These are phyloP conservation scores for Temnothorax ravouxi DNA, from an alignment of 2,888 invertebrate genomes.

Conservation along the genomic window DNA sequence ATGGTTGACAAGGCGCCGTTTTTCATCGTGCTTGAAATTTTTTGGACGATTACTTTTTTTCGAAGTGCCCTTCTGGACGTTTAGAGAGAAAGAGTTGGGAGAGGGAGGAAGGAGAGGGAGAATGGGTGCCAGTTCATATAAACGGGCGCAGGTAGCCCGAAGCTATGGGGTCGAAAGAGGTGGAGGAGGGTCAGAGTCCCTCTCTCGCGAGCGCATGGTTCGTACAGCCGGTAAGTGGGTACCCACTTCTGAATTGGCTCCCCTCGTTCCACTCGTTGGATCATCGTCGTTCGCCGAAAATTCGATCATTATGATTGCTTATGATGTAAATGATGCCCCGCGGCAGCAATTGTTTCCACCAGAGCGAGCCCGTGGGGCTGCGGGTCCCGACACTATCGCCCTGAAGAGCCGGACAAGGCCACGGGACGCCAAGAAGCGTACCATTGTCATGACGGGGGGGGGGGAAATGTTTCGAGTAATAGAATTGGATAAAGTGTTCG, in stretches of 20 bases:
- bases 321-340: conserved; percentile 89
- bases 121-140: conserved; percentile 81
- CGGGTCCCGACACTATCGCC: conserved; percentile 66
- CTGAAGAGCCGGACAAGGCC: conserved; percentile 58
- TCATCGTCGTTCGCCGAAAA: conserved; percentile 86
- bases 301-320: conserved; percentile 87
- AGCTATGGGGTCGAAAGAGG: conserved; percentile 79
- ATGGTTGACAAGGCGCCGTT: conserved; percentile 33
- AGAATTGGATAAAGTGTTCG: conserved; percentile 48
- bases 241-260: conserved; percentile 86
- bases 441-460: conserved; percentile 9
- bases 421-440: conserved; percentile 38
- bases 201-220: conserved; percentile 70
- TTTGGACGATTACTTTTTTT: conserved; percentile 78
- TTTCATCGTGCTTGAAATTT: conserved; percentile 56
- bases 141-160: conserved; percentile 82
- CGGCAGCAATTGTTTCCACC: conserved; percentile 86
- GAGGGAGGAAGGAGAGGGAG: conserved; percentile 18
- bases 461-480: conserved; percentile 47
- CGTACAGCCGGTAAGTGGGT: conserved; percentile 84
- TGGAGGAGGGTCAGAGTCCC: conserved; percentile 76
- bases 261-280: conserved; percentile 86
- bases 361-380: conserved; percentile 79
- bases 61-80: conserved; percentile 64
- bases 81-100: not conserved